phyloP scores from a whole-genome alignment of 2,113 vertebrate genomes.

The Eleginops maclovinus region DNA sequence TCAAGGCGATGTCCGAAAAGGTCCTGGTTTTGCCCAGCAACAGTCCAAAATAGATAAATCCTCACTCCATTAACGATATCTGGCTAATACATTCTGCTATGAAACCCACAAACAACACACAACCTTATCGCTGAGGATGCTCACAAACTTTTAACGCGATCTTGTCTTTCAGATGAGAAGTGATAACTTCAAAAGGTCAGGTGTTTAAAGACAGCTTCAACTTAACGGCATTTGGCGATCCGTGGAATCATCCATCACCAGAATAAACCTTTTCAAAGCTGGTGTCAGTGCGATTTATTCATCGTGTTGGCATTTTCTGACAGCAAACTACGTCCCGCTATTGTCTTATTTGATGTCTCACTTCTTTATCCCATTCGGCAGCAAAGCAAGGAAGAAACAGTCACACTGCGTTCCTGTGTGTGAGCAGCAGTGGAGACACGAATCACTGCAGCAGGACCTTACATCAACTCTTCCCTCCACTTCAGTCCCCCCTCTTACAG shows the following conservation, averaged over 20 bases:
- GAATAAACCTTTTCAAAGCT: slow-evolving; percentile 55
- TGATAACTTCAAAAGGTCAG: slow-evolving; percentile 52
- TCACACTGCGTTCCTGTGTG: not conserved
- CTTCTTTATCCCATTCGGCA: slow-evolving; percentile 30
- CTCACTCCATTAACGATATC: not conserved
- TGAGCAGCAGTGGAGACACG: slow-evolving; percentile 7
- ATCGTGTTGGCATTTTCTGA: slow-evolving; percentile 44
- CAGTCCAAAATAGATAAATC: not conserved
- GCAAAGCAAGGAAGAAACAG: slow-evolving; percentile 2
- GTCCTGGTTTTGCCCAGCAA: not conserved
- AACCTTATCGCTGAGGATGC: not conserved
- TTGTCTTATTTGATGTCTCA: slow-evolving; percentile 9
- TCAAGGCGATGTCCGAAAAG: not conserved
- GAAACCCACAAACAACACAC: not conserved
- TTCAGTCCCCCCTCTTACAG: not conserved
- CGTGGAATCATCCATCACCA: slow-evolving; percentile 32
- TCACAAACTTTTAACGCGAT: slow-evolving; percentile 1
- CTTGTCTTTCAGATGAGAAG: slow-evolving; percentile 22
- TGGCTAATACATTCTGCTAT: not conserved
- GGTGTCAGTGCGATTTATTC: slow-evolving; percentile 48
- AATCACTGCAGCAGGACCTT: not conserved
- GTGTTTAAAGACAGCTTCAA: slow-evolving; percentile 34
- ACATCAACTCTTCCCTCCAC: not conserved
- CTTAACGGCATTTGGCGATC: slow-evolving; percentile 54
- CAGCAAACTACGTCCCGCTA: not conserved